phyloP scores from a whole-genome alignment of 2,113 vertebrate species.

The Vireo altiloquus region DNA sequence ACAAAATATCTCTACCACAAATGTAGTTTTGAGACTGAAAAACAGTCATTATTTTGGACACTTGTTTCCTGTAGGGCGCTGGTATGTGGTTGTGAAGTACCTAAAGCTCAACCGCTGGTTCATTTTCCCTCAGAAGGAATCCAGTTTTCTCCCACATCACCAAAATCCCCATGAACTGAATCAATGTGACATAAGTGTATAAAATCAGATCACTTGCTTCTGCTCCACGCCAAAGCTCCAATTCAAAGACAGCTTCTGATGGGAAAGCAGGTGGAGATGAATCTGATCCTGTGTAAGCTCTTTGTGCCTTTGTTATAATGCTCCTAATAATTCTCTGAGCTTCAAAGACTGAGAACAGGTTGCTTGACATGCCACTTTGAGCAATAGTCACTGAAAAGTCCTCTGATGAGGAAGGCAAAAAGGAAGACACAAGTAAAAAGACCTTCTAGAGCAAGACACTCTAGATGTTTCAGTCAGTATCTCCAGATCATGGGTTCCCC shows the following conservation, averaged over 20 bases:
- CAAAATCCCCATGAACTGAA: background rate
- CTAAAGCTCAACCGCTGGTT: background rate
- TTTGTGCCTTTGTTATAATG: background rate
- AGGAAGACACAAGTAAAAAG: background rate
- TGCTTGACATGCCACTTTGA: background rate
- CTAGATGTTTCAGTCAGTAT: background rate
- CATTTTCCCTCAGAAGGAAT: background rate
- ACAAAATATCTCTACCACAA: background rate
- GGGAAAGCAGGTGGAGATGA: background rate
- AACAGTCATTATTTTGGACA: background rate
- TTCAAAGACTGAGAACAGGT: background rate
- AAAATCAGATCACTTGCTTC: background rate
- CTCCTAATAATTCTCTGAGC: background rate
- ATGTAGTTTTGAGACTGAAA: background rate
- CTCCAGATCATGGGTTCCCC: background rate
- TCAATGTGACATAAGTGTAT: background rate
- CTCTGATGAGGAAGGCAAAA: background rate
- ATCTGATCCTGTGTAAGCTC: background rate
- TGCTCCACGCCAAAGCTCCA: background rate
- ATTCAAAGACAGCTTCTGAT: background rate
- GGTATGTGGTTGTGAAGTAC: background rate
- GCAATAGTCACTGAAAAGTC: background rate
- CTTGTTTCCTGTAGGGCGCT: background rate
- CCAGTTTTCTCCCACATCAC: background rate
- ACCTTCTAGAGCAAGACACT: background rate